phyloP scores from a whole-genome alignment of 2,797 vertebrate genomes.

The Halcyon badia region DNA sequence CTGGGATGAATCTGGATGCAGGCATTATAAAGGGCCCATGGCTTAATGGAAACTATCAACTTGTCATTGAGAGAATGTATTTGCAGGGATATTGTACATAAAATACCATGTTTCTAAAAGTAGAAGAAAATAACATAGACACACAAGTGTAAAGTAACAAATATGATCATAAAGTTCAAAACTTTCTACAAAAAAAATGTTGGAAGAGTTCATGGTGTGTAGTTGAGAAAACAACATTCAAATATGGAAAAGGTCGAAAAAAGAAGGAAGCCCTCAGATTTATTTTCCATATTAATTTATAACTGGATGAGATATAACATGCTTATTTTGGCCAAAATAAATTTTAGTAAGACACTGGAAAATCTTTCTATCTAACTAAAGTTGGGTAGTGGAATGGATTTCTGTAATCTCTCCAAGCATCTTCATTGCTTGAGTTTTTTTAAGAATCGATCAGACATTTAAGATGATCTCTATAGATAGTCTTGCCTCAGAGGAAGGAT shows the following conservation, averaged over 20 bases:
- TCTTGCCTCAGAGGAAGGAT: constrained; percentile 1
- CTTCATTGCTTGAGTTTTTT: not conserved
- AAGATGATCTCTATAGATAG: not conserved
- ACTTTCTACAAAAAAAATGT: not conserved
- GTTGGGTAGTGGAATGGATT: not conserved
- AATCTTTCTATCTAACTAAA: not conserved
- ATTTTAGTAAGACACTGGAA: not conserved
- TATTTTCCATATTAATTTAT: not conserved
- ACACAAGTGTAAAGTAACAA: not conserved
- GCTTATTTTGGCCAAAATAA: not conserved
- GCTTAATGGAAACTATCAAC: not conserved
- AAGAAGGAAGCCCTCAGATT: not conserved
- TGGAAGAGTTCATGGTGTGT: not conserved
- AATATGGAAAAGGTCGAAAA: not conserved
- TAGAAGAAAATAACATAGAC: not conserved
- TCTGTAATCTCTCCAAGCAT: not conserved
- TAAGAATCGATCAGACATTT: not conserved
- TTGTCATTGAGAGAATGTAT: not conserved
- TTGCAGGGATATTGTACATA: not conserved
- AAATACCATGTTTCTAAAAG: not conserved
- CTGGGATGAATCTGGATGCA: not conserved
- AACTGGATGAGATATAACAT: not conserved
- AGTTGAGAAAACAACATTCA: not conserved
- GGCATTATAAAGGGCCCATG: not conserved
- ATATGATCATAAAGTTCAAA: not conserved